Percentiles rank a stretch among this genome's conserved stretches.
Conservation (phyloP, 2,113 vertebrate genomes). For the Scortum barcoo region DNA sequence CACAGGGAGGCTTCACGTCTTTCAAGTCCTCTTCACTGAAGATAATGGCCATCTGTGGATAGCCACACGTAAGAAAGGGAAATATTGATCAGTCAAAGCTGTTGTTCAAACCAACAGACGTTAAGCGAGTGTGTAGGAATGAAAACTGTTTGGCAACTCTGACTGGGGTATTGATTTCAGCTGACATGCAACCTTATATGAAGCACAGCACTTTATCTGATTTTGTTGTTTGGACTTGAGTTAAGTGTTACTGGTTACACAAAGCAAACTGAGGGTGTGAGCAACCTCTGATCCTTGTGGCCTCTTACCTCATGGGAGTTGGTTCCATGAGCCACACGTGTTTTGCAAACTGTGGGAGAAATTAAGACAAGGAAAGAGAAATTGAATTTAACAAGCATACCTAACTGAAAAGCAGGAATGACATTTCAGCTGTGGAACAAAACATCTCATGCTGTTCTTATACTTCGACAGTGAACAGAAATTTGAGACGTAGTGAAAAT, state of each 20-base stretch:
- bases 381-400: background rate
- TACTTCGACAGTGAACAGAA: background rate
- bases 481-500: background rate
- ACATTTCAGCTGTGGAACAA: background rate
- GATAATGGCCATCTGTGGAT: slow-evolving; percentile 95
- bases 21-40: slow-evolving; percentile 96
- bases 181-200: slow-evolving; percentile 15
- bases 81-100: background rate
- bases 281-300: slow-evolving; percentile 42
- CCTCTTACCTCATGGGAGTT: slow-evolving; percentile 97
- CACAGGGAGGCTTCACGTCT: slow-evolving; percentile 93
- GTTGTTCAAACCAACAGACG: background rate
- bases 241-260: slow-evolving; percentile 45
- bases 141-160: slow-evolving; percentile 7
- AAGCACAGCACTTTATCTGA: slow-evolving; percentile 41
- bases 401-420: background rate
- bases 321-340: slow-evolving; percentile 98
- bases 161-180: slow-evolving; percentile 51
- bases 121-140: slow-evolving; percentile 34
- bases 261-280: slow-evolving; percentile 49
- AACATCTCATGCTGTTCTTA: background rate
- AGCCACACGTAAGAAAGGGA: background rate
- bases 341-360: slow-evolving; percentile 94
- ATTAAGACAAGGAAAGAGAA: slow-evolving; percentile 48
- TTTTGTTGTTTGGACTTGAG: slow-evolving; percentile 52